Conservation (phyloP, 23 tunicate genomes). For the Halocynthia roretzi region DNA sequence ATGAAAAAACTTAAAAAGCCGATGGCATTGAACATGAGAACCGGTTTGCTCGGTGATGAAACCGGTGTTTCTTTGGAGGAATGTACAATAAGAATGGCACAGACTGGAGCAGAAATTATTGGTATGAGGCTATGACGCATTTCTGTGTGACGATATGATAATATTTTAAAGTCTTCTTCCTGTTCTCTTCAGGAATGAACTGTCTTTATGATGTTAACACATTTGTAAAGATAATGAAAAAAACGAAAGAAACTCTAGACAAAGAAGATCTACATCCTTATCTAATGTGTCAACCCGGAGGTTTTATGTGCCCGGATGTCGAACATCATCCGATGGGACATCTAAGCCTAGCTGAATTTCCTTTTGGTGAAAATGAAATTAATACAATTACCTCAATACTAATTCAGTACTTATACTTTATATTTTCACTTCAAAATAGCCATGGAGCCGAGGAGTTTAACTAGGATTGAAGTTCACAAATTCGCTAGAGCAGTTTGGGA, state of each 20-base stretch:
- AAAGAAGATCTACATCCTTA: constrained; percentile 13
- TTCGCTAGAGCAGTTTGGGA: constrained; percentile 2
- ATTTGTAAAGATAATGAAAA: background rate
- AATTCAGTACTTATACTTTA: background rate
- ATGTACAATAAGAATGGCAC: constrained; percentile 85
- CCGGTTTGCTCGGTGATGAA: constrained; percentile 53
- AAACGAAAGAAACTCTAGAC: constrained; percentile 4
- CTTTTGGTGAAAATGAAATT: background rate
- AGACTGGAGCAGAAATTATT: constrained; percentile 81
- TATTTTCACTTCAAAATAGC: background rate
- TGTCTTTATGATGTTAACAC: background rate
- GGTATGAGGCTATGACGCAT: constrained; percentile 29
- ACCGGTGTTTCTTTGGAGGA: constrained; percentile 72
- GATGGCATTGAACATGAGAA: constrained; percentile 58
- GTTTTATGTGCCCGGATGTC: constrained; percentile 6
- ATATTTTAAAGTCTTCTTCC: background rate
- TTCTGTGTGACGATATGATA: background rate
- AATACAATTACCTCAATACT: background rate
- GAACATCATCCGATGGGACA: background rate
- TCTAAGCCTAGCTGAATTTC: background rate
- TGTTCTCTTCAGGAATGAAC: background rate
- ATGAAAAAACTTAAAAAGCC: constrained; percentile 56
- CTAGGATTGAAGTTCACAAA: constrained; percentile 15
- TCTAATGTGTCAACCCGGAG: constrained; percentile 6
- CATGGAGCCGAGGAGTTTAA: constrained; percentile 8